Conservation (phyloP, 2,797 vertebrate species). For the Taeniopygia guttata region DNA sequence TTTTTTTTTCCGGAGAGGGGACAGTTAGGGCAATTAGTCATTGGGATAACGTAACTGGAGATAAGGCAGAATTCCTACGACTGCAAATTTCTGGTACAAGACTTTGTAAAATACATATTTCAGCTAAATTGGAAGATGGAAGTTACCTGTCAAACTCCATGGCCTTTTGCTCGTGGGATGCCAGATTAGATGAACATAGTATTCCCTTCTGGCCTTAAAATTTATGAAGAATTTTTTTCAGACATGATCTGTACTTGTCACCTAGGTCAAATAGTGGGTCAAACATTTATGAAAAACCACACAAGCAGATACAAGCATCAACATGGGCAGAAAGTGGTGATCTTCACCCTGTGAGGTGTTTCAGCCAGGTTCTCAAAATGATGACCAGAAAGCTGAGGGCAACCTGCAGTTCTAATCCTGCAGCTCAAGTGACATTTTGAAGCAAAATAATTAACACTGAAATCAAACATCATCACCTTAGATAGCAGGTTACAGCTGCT, state of each 20-base stretch:
- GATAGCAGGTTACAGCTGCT: background rate
- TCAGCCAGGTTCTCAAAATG: background rate
- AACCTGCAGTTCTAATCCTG: background rate
- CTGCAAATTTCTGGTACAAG: background rate
- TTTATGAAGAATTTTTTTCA: background rate
- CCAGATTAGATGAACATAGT: background rate
- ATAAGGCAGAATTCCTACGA: background rate
- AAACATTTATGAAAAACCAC: background rate
- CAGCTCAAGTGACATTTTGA: background rate
- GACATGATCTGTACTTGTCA: background rate
- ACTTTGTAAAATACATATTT: background rate
- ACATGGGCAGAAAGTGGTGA: background rate
- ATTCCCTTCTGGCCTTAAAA: background rate
- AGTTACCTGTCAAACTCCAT: background rate
- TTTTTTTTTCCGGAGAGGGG: background rate
- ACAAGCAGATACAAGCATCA: background rate
- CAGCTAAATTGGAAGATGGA: background rate
- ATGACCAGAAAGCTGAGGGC: background rate
- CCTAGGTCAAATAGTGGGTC: background rate
- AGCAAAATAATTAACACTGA: background rate
- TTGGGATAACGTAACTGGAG: background rate
- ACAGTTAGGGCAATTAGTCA: slow-evolving; percentile 3
- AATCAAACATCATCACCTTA: background rate
- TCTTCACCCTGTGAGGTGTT: background rate
- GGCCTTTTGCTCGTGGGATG: background rate